Evolutionary conservation across 2,888 invertebrate species (phyloP).

Genomic region (Stenichneumon culpator): DNA sequence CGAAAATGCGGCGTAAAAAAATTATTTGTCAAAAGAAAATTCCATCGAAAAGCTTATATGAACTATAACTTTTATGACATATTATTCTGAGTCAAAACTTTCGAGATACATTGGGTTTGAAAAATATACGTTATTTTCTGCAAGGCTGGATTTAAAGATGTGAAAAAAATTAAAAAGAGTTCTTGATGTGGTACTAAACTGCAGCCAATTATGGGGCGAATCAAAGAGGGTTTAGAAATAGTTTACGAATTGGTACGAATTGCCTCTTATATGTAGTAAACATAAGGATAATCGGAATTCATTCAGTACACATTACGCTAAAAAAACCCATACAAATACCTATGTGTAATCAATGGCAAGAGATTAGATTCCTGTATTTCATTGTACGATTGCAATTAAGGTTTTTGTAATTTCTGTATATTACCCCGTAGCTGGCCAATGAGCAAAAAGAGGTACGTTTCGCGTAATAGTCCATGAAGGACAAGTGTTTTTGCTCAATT

Average conservation of each 20-base stretch:
- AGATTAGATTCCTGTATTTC: conserved; percentile 30
- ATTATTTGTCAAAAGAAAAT: too few relatives aligned
- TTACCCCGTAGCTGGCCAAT: conserved; percentile 84
- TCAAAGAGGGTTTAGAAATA: not conserved
- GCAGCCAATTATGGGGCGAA: not conserved
- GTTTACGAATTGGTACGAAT: not conserved
- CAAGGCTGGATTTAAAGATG: not conserved
- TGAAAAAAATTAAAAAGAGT: not conserved
- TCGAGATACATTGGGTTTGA: too few relatives aligned
- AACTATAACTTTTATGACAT: too few relatives aligned
- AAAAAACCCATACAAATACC: not conserved
- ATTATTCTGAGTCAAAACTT: too few relatives aligned
- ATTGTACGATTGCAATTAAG: conserved; percentile 30
- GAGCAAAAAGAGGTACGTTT: conserved; percentile 84
- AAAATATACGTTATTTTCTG: too few relatives aligned
- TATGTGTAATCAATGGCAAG: not conserved
- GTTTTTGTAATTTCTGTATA: conserved; percentile 67
- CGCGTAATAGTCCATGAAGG: conserved; percentile 42
- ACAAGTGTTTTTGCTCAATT: conserved; percentile 48
- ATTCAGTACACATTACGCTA: not conserved
- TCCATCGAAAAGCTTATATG: too few relatives aligned
- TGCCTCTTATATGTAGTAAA: not conserved
- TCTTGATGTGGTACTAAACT: not conserved
- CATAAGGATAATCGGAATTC: conserved; percentile 21
- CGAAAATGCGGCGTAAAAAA: too few relatives aligned